These are phyloP conservation scores for Temnothorax ravouxi DNA, from an alignment of 2,888 invertebrate genomes.

Conservation along the genomic window DNA sequence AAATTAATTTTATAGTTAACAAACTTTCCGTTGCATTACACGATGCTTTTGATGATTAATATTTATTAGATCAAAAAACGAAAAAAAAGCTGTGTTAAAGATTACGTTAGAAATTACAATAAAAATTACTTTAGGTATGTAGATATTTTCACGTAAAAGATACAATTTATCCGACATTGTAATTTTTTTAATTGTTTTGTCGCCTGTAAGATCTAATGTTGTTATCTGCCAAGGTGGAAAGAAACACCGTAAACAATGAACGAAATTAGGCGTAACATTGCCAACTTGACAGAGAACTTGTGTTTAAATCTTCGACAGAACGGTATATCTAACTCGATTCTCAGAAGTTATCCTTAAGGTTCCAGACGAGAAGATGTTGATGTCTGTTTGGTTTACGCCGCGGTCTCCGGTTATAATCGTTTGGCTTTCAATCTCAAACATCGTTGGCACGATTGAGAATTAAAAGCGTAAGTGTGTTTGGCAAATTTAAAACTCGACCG, in stretches of 20 bases:
- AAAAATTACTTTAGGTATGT: not conserved
- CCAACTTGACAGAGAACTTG: not conserved
- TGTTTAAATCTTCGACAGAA: not conserved
- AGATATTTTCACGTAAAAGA: not conserved
- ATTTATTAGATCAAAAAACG: not conserved
- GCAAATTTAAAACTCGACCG: conserved; percentile 32
- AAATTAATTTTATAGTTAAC: not conserved
- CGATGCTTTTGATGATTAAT: not conserved
- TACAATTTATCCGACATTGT: not conserved
- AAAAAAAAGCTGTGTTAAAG: not conserved
- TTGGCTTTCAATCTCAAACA: conserved; percentile 49
- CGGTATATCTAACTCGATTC: not conserved
- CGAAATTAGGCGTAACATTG: not conserved
- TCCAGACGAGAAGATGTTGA: not conserved
- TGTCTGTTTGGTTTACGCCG: conserved; percentile 54
- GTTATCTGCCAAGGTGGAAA: not conserved
- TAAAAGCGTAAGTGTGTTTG: conserved; percentile 46
- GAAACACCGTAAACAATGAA: not conserved
- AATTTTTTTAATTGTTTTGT: not conserved
- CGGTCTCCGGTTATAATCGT: conserved; percentile 6
- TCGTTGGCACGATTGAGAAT: conserved; percentile 37
- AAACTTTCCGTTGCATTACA: not conserved
- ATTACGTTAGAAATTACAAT: not conserved
- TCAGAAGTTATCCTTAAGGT: not conserved
- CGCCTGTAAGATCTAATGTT: not conserved